Conservation (phyloP, 2,888 invertebrate genomes). For the Acrobeloides nanus region DNA sequence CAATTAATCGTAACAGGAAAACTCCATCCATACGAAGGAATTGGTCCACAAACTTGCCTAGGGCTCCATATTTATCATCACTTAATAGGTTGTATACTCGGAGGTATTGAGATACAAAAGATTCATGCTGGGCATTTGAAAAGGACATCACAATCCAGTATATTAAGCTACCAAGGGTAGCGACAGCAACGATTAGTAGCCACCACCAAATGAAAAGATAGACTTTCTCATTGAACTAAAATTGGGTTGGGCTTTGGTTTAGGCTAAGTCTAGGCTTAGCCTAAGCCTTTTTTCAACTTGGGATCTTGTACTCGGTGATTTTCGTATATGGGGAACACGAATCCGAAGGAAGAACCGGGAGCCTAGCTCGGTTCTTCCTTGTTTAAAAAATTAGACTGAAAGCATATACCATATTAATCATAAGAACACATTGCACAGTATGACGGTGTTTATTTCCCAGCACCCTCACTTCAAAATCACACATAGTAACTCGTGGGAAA, state of each 20-base stretch:
- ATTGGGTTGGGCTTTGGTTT: not conserved
- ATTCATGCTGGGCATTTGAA: conserved; percentile 17
- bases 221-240: conserved; percentile 53
- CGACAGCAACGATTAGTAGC: conserved; percentile 57
- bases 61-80: conserved; percentile 22
- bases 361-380: too few relatives aligned
- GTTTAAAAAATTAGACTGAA: too few relatives aligned
- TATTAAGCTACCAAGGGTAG: conserved; percentile 56
- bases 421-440: conserved; percentile 51
- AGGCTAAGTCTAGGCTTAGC: not conserved
- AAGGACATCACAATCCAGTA: conserved; percentile 55
- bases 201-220: conserved; percentile 59
- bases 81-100: conserved; percentile 35
- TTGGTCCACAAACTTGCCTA: conserved; percentile 36
- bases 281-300: too few relatives aligned
- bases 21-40: conserved; percentile 45
- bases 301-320: too few relatives aligned
- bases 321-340: too few relatives aligned
- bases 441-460: conserved; percentile 56
- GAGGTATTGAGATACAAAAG: conserved; percentile 45
- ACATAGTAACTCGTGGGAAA: conserved; percentile 55
- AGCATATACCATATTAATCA: conserved; percentile 33
- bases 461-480: conserved; percentile 56
- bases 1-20: conserved; percentile 43
- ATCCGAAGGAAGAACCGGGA: too few relatives aligned